These are phyloP conservation scores for Nymphalis polychloros DNA, from an alignment of 2,888 invertebrate genomes.

Conservation along the genomic window DNA sequence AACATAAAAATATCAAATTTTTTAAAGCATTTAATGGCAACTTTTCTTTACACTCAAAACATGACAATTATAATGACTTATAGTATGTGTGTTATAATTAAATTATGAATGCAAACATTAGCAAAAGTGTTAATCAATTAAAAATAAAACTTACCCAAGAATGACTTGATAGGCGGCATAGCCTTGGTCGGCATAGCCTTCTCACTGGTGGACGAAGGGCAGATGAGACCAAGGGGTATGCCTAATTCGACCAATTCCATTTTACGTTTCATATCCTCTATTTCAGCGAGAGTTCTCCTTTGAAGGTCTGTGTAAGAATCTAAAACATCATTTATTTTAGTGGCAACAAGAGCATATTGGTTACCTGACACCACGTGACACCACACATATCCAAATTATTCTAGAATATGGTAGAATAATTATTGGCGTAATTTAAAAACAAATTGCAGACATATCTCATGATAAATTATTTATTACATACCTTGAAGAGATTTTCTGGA, in stretches of 20 bases:
- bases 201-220: slow-evolving; percentile 61
- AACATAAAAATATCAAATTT: background rate
- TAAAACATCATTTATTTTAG: slow-evolving; percentile 28
- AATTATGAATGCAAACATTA: background rate
- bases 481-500: slow-evolving; percentile 50
- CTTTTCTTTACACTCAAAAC: background rate
- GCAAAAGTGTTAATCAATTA: background rate
- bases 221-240: slow-evolving; percentile 74
- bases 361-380: no score
- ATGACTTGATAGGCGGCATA: slow-evolving; percentile 76
- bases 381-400: no score
- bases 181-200: slow-evolving; percentile 77
- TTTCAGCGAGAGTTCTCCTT: slow-evolving; percentile 65
- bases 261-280: slow-evolving; percentile 76
- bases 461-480: slow-evolving; percentile 26
- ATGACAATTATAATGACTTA: no score
- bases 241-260: slow-evolving; percentile 75
- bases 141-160: slow-evolving; percentile 62
- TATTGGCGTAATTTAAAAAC: no score
- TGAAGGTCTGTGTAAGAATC: slow-evolving; percentile 60
- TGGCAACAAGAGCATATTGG: no score
- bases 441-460: no score
- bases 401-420: no score
- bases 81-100: no score
- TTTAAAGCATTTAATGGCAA: background rate